Base-by-base conservation (phyloP, 2,888 invertebrate species). In the Drosophila anomalata region DNA sequence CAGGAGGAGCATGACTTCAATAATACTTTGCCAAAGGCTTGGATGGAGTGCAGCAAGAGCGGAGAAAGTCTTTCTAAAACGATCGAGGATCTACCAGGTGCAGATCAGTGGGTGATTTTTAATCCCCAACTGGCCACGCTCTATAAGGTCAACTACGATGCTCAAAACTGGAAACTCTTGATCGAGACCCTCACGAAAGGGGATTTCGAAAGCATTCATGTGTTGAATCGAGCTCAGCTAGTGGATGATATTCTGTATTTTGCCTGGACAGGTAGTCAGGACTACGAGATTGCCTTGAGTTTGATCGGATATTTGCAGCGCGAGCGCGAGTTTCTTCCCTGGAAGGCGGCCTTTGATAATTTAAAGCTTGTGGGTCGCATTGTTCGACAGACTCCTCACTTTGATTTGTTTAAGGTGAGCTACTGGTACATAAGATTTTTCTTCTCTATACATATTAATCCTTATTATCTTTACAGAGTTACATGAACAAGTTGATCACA, bases 91-190 rank as follows among this genome's bases (percentile, higher is more conserved):
- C 92, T 93, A 55, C 92, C 94, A 0, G 87, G 78, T 0, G 73
- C 91, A 0, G 90, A 93, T 26, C 92, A 95, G 65, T 96, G 96
- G 95, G 89, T 96, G 20, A 92, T 96, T 29, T 94, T 96, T 90
- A 96, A 96, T 84, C 91, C 94, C 0, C 94, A 96, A 78, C 93
- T 96, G 92, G 93, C 95, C 17, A 94, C 94, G 0, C 92, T 94
- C 0, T 96, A 95, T 91, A 94, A 95, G 68, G 94, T 96, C 48
- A 96, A 96, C 91, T 97, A 97, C 89, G 96, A 96, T 89, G 87
- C 92, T 1, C 92, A 93, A 54, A 96, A 96, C 91, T 96, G 96
- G 96, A 91, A 93, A 31, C 91, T 96, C 62, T 90, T 97, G 12
- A 91, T 89, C 2, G 77, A 92, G 0, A 92, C 94, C 0, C 91